Evolutionary conservation across 64 coral and sea anemone species (phyloP).

Genomic region (Stichodactyla mertensii): DNA sequence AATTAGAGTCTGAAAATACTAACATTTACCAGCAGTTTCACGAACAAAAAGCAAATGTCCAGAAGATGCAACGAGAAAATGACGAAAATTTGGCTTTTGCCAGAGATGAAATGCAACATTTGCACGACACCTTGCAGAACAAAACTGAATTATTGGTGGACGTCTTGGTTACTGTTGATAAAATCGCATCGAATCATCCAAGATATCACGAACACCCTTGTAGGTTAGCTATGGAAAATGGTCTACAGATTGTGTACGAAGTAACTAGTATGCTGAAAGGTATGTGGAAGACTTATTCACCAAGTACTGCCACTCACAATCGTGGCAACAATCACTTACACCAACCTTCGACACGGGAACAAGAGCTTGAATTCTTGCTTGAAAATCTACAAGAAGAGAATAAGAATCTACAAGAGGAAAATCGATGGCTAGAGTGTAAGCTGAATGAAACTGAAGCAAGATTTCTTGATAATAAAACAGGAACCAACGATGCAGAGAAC

Average conservation of each 20-base stretch:
- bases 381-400: conserved; percentile 6
- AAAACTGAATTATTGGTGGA: background rate
- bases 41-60: background rate
- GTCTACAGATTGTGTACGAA: background rate
- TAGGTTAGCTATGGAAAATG: background rate
- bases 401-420: background rate
- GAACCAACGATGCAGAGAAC: background rate
- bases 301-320: background rate
- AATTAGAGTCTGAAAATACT: conserved; percentile 7
- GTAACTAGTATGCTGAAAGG: background rate
- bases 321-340: background rate
- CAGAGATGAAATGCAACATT: background rate
- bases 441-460: background rate
- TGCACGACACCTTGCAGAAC: background rate
- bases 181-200: background rate
- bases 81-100: background rate
- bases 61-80: background rate
- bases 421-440: background rate
- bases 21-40: background rate
- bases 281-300: background rate
- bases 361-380: background rate
- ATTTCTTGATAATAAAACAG: background rate
- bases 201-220: background rate
- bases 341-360: background rate
- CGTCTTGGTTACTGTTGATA: background rate